Percentiles rank a stretch among this genome's conserved stretches.
Evolutionary conservation across 2,113 vertebrate species (phyloP).

Genomic region (Nettapus auritus): DNA sequence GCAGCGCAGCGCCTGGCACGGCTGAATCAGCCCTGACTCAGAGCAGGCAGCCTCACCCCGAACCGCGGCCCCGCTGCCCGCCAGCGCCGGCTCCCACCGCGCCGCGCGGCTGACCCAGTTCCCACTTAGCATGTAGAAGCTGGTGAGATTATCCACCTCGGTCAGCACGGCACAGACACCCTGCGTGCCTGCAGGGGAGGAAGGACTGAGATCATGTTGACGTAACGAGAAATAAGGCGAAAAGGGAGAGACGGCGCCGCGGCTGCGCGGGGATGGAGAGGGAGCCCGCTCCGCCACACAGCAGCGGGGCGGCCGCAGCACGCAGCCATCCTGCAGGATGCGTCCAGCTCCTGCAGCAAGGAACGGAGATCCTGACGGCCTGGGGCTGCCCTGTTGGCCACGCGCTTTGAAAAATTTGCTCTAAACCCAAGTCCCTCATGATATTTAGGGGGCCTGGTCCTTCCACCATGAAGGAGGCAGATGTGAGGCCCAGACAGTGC

Average conservation of each 20-base stretch:
- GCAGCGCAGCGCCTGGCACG: not conserved
- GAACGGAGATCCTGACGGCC: too few relatives aligned
- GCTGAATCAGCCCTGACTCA: conserved; percentile 48
- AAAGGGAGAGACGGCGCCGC: not conserved
- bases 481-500: too few relatives aligned
- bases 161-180: not conserved
- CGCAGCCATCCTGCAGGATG: too few relatives aligned
- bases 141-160: not conserved
- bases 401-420: not conserved
- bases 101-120: not conserved
- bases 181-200: not conserved
- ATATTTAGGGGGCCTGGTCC: not conserved
- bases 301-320: too few relatives aligned
- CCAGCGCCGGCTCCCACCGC: not conserved
- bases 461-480: not conserved
- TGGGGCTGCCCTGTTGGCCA: too few relatives aligned
- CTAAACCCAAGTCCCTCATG: not conserved
- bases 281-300: not conserved
- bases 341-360: too few relatives aligned
- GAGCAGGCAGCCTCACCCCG: not conserved
- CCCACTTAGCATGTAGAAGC: not conserved
- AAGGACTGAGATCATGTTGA: not conserved
- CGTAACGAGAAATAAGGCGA: fast-evolving
- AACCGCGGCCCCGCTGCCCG: not conserved
- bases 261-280: not conserved